phyloP scores from a whole-genome alignment of 1,140 invertebrate genomes.

The Zaprionus africanus region DNA sequence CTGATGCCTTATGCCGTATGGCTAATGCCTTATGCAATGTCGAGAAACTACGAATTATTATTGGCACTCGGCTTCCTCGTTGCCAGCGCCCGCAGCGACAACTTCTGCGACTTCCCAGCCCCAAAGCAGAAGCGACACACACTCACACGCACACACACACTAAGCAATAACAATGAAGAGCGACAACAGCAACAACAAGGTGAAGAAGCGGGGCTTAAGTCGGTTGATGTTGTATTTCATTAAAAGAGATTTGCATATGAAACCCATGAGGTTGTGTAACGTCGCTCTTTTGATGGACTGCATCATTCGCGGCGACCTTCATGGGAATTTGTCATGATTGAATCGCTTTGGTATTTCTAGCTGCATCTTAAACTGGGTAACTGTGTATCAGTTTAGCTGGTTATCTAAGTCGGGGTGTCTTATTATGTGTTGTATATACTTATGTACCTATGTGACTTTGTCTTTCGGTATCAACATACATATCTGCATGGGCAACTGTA shows the following conservation, averaged over 20 bases:
- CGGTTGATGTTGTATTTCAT: constrained; percentile 47
- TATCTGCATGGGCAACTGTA: too few relatives aligned
- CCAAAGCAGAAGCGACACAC: background rate
- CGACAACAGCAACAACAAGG: background rate
- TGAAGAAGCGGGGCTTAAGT: background rate
- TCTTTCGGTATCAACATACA: too few relatives aligned
- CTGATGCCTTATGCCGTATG: background rate
- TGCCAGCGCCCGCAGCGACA: constrained; percentile 24
- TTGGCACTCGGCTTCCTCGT: constrained; percentile 30
- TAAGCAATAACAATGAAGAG: background rate
- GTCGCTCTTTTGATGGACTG: constrained; percentile 35
- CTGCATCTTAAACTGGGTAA: constrained; percentile 12
- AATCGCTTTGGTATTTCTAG: constrained; percentile 25
- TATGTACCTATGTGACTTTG: too few relatives aligned
- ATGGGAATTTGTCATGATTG: constrained; percentile 49
- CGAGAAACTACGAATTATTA: constrained; percentile 6
- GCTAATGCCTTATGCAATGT: background rate
- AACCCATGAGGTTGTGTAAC: constrained; percentile 64
- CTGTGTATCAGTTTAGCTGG: background rate
- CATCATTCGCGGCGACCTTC: constrained; percentile 52
- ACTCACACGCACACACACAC: background rate
- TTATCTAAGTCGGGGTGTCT: too few relatives aligned
- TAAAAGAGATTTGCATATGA: constrained; percentile 68
- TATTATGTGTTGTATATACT: too few relatives aligned
- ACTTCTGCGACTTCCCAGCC: constrained; percentile 9